Evolutionary conservation across 2,797 vertebrate genomes (phyloP).

Genomic region (Danio aesculapii): DNA sequence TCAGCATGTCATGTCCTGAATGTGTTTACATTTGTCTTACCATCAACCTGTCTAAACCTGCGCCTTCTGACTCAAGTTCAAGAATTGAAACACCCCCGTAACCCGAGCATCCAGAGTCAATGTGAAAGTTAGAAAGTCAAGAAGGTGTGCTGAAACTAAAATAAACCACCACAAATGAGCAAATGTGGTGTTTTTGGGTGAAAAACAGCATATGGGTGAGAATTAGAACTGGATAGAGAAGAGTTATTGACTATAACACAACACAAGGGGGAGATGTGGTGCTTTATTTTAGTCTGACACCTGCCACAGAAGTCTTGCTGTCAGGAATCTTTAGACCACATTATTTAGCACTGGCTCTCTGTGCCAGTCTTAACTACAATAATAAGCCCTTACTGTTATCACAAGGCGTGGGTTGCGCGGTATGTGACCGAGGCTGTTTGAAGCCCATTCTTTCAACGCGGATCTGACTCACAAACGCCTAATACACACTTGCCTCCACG

Average conservation of each 20-base stretch:
- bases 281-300: background rate
- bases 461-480: conserved; percentile 61
- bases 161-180: background rate
- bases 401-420: conserved; percentile 34
- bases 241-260: background rate
- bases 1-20: conserved; percentile 74
- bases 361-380: conserved; percentile 30
- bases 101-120: background rate
- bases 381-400: conserved; percentile 45
- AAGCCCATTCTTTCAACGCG: conserved; percentile 62
- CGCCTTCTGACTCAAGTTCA: conserved; percentile 64
- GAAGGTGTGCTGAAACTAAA: conserved; percentile 5
- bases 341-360: background rate
- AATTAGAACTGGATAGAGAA: conserved; percentile 3
- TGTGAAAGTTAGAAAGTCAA: background rate
- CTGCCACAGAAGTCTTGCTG: background rate
- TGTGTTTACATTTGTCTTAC: conserved; percentile 73
- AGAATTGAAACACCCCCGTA: conserved; percentile 52
- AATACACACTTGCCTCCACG: conserved; percentile 43
- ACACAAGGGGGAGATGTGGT: conserved; percentile 51
- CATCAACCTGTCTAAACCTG: conserved; percentile 76
- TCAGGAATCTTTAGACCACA: background rate
- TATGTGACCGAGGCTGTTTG: conserved; percentile 60
- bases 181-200: conserved; percentile 21
- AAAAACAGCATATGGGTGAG: conserved; percentile 22